These are phyloP conservation scores for Drusus annulatus DNA, from an alignment of 1,140 invertebrate species.

Conservation along the genomic window DNA sequence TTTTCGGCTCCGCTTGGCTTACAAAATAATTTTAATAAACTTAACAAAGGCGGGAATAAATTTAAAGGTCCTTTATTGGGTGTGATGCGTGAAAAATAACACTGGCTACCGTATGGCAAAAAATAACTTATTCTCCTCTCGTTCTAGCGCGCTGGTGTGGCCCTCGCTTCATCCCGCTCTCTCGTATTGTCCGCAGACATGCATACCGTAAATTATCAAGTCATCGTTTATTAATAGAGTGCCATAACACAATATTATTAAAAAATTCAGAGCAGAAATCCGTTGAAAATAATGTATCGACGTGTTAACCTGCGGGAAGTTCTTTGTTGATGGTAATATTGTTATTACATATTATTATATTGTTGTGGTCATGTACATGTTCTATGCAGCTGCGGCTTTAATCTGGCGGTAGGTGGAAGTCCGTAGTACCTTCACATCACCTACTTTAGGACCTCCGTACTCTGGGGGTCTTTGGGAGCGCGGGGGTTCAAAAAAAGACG, in stretches of 20 bases:
- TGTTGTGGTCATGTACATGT: no score
- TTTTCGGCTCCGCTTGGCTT: slow-evolving; percentile 7
- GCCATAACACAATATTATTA: slow-evolving; percentile 44
- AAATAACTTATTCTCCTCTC: slow-evolving; percentile 19
- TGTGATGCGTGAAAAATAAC: slow-evolving; percentile 44
- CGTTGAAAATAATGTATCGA: slow-evolving; percentile 22
- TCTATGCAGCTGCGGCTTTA: no score
- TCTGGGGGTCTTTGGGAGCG: no score
- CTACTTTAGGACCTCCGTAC: no score
- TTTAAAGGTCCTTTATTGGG: slow-evolving; percentile 38
- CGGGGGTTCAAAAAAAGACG: no score
- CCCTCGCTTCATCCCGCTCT: background rate
- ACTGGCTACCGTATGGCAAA: slow-evolving; percentile 38
- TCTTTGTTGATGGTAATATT: no score
- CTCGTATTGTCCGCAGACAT: slow-evolving; percentile 32
- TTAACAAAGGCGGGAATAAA: slow-evolving; percentile 24
- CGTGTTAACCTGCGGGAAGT: slow-evolving; percentile 3
- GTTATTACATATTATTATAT: no score
- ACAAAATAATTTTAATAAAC: slow-evolving; percentile 25
- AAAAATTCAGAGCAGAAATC: slow-evolving; percentile 15
- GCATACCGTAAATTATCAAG: slow-evolving; percentile 42
- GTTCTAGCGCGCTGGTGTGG: background rate
- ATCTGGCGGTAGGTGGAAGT: no score
- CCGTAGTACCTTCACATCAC: no score
- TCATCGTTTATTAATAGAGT: slow-evolving; percentile 45